These are phyloP conservation scores for Hemichromis elongatus DNA, from an alignment of 2,113 vertebrate genomes.

Conservation along the genomic window DNA sequence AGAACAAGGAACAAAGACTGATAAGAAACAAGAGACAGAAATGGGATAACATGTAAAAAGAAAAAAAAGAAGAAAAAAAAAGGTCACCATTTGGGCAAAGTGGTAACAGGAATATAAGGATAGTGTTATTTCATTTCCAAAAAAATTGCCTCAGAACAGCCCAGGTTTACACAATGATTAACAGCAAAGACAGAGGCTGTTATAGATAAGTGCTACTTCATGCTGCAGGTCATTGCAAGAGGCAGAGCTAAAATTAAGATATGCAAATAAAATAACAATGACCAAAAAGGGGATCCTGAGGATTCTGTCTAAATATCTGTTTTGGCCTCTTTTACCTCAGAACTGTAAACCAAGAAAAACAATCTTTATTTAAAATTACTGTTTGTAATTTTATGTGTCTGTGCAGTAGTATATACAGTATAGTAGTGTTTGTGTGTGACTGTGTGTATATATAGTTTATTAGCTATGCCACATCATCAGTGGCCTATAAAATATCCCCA, in stretches of 20 bases:
- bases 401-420: rapidly evolving
- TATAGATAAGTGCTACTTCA: background rate
- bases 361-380: background rate
- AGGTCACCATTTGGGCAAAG: background rate
- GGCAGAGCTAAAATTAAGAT: background rate
- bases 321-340: background rate
- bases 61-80: no score
- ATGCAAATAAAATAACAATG: background rate
- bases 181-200: background rate
- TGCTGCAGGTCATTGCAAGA: background rate
- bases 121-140: background rate
- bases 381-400: background rate
- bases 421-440: background rate
- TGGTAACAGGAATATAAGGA: background rate
- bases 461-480: background rate
- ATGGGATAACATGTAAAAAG: background rate
- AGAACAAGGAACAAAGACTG: background rate
- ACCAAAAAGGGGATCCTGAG: background rate
- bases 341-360: background rate
- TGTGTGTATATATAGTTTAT: background rate
- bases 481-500: background rate
- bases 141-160: background rate
- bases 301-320: background rate
- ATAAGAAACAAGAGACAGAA: background rate
- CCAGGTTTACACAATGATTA: background rate